phyloP scores from a whole-genome alignment of 2,797 vertebrate genomes.

The Clarias platycephalus region DNA sequence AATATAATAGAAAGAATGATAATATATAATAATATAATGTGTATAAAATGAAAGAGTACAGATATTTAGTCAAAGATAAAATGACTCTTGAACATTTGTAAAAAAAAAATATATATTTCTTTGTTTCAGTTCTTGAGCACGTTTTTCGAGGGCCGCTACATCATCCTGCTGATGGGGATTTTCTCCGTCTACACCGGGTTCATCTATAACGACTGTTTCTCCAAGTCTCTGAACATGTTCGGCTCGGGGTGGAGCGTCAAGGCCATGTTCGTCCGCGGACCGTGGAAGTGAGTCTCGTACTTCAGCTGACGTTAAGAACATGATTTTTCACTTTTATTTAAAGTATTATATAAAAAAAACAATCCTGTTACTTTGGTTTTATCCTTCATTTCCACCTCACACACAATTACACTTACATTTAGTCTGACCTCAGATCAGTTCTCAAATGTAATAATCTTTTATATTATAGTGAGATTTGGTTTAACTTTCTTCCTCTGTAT shows the following conservation, averaged over 20 bases:
- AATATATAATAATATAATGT: too few species aligned
- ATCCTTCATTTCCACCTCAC: not conserved
- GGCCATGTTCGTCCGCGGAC: constrained; percentile 74
- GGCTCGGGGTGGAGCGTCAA: constrained; percentile 88
- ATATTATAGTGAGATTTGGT: not conserved
- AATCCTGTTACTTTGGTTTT: not conserved
- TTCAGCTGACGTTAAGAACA: not conserved
- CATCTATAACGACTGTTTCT: constrained; percentile 98
- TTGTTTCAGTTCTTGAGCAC: constrained; percentile 86
- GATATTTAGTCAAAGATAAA: too few species aligned
- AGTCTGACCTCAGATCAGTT: not conserved
- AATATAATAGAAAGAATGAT: too few species aligned
- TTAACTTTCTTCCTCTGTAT: not conserved
- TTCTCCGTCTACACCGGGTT: constrained; percentile 96
- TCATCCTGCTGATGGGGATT: constrained; percentile 94
- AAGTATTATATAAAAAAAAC: not conserved
- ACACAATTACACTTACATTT: not conserved
- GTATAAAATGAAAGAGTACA: too few species aligned
- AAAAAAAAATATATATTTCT: too few species aligned
- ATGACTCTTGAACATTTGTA: too few species aligned
- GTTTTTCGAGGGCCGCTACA: constrained; percentile 92
- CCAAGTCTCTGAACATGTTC: constrained; percentile 94
- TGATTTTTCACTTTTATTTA: not conserved
- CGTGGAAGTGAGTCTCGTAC: constrained; percentile 79
- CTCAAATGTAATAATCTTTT: not conserved